Evolutionary conservation across 1,140 invertebrate genomes (phyloP), one percentile per base, ranked within the genome.

Genomic region (Macrosteles quadrilineatus): DNA sequence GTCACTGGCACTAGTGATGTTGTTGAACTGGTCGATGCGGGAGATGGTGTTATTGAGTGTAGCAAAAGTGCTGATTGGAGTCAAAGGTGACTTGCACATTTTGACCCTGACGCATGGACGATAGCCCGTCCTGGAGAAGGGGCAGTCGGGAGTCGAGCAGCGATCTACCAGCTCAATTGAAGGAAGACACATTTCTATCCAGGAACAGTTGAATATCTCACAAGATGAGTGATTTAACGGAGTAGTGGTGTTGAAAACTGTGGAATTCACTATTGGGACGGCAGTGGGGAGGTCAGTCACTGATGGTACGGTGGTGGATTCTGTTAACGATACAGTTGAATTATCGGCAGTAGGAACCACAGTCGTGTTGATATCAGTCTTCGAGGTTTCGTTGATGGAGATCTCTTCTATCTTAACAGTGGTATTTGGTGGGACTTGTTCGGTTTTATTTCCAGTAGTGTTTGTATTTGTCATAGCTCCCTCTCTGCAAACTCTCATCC

Each of bases 131-230:
- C 27, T 59, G 9, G 55, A 27, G 12, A 29, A 59, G 21, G 55
- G 25, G 27, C 55, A 59, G 6, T 59, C 55, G 9, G 21, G 25
- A 6, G 2, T 25, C 21, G 21, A 2, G n/a, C 55, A 59, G 25
- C 55, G 55, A 29, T 59, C 55, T 9, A 59, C 55, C 9, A 30
- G 12, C n/a, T 59, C 55, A 3, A 59, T 30, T 6, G 55, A 25
- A 4, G 55, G 55, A 2, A 59, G n/a, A 29, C 55, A 59, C 55
- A 59, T 59, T n/a, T 59, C 55, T 59, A 59, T 59, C 23, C 23
- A 59, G 6, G 55, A 59, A 29, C 55, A 59, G 25, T 59, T 29
- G 55, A 59, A 59, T 2, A 30, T 29, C 25, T 59, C 55, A 59
- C 55, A 59, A 14, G 25, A 23, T 6, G 55, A 27, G 3, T 14